Evolutionary conservation across 2,797 vertebrate species (phyloP), one percentile per base, ranked within the genome.

Genomic region (Anniella stebbinsi): DNA sequence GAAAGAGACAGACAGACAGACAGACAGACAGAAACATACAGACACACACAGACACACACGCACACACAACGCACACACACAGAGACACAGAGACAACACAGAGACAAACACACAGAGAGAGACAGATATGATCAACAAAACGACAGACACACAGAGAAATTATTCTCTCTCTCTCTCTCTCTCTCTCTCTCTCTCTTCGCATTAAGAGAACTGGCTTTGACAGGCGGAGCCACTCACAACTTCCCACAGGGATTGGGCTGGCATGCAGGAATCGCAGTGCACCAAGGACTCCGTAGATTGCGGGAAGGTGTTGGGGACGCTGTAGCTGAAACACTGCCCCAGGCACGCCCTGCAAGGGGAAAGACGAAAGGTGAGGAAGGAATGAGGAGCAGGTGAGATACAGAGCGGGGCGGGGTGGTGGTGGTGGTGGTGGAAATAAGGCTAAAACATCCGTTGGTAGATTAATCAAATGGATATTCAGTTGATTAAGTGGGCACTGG

Each of bases 321-420:
- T 99, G 98, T 99, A 99, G 95, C 99, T 99, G 98, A 99, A 99
- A 87, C 99, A 99, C 97, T 99, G 99, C 80, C 99, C 99, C 95
- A 99, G 97, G 92, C 98, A 99, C 15, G 98, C 98, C 97, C 99
- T 99, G 97, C 1, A 51, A 77, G 60, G 91, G 90, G 92, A 82
- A 91, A 84, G 85, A 6, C 4, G 38, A 6, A 48, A 3, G 9
- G 10, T 3, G n/a, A 73, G 60, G 15, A 23, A 9, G 38, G 23
- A 7, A 38, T 9, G 6, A 9, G 28, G 66, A 2, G 38, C 41
- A 18, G 6, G 17, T 0, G 15, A 13, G 3, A 9, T 25, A 25
- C 54, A 57, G 54, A 82, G 63, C 15, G 10, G 5, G 69, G 10
- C 11, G 28, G 11, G 51, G 51, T n/a, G n/a, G n/a, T n/a, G 45